Evolutionary conservation across 2,113 vertebrate genomes (phyloP).

Genomic region (Zosterops lateralis): DNA sequence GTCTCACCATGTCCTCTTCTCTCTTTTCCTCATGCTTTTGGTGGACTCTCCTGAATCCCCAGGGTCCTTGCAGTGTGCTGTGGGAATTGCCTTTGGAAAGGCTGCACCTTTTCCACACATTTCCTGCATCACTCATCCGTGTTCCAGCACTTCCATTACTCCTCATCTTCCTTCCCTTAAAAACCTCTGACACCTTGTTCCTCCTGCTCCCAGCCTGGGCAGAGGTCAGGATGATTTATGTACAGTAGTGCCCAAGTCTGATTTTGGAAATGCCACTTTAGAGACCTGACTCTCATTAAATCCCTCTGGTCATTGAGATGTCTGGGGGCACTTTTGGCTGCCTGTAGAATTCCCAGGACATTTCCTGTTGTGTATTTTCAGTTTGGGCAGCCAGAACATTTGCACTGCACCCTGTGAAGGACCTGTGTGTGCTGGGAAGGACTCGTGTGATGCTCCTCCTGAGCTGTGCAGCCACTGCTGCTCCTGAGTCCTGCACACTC

Average conservation of each 20-base stretch:
- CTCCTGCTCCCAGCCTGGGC: neutral
- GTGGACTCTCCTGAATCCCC: neutral
- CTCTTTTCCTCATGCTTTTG: neutral
- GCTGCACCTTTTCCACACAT: rapidly evolving
- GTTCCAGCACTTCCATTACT: neutral
- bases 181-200: neutral
- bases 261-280: neutral
- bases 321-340: neutral
- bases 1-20: rapidly evolving
- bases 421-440: neutral
- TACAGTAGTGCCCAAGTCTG: neutral
- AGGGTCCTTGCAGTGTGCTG: neutral
- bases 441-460: rapidly evolving
- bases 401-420: neutral
- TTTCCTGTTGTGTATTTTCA: neutral
- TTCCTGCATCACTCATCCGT: neutral
- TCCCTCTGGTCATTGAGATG: neutral
- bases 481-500: neutral
- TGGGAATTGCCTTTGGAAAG: neutral
- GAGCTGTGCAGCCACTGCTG: neutral
- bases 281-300: neutral
- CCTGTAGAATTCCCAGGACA: neutral
- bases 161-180: neutral
- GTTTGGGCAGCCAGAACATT: neutral
- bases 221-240: neutral